phyloP scores from a whole-genome alignment of 2,113 vertebrate genomes.

The Aramus guarauna region DNA sequence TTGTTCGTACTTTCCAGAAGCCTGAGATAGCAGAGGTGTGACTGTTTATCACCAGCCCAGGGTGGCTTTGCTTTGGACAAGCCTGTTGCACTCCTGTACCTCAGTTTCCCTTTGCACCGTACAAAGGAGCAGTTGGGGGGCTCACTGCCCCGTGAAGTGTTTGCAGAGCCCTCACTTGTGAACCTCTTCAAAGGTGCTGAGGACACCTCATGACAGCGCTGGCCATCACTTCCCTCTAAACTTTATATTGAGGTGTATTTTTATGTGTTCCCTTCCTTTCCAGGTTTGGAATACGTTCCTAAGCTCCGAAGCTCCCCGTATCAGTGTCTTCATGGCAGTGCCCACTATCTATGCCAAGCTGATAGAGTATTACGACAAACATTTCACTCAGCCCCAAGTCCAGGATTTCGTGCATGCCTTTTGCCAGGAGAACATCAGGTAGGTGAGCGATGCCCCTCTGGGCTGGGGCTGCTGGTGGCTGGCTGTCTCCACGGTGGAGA shows the following conservation, averaged over 20 bases:
- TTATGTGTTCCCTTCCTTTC: not conserved
- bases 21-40: not conserved
- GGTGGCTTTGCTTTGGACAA: not conserved
- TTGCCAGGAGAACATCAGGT: constrained; percentile 92
- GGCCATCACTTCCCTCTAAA: rapidly evolving
- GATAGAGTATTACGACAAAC: constrained; percentile 81
- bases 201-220: not conserved
- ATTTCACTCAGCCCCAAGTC: constrained; percentile 81
- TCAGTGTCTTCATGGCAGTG: constrained; percentile 95
- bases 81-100: not conserved
- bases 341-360: constrained; percentile 92
- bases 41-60: not conserved
- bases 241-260: not conserved
- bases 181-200: not conserved
- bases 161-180: not conserved
- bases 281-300: constrained; percentile 91
- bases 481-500: rapidly evolving
- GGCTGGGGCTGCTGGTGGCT: not conserved
- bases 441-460: not conserved
- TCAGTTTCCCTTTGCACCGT: not conserved
- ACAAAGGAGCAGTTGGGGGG: not conserved
- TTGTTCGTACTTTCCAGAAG: not conserved
- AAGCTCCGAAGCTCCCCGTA: constrained; percentile 61
- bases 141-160: not conserved
- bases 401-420: constrained; percentile 85